Conservation (phyloP, 2,888 invertebrate genomes). For the Apamea sordens region DNA sequence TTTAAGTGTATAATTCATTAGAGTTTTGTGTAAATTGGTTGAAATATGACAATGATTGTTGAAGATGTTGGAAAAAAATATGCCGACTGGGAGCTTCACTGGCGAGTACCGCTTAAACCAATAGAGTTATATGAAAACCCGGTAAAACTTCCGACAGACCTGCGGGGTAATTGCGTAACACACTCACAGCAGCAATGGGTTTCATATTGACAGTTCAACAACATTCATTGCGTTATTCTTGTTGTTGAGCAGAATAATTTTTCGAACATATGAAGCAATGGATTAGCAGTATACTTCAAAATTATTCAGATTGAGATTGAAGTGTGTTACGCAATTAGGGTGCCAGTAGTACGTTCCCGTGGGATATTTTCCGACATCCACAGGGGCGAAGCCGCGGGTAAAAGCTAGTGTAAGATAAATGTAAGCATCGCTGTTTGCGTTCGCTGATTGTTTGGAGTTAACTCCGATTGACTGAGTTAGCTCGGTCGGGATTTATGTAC, state of each 20-base stretch:
- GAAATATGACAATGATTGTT: neutral
- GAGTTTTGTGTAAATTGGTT: neutral
- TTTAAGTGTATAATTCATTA: neutral
- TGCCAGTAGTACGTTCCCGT: neutral
- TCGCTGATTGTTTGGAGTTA: constrained; percentile 81
- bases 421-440: constrained; percentile 75
- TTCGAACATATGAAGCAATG: too few species aligned
- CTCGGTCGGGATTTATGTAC: constrained; percentile 56
- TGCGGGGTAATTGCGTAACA: too few species aligned
- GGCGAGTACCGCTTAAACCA: neutral
- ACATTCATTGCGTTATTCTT: too few species aligned
- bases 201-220: too few species aligned
- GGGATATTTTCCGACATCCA: neutral
- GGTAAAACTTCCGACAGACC: neutral
- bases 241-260: too few species aligned
- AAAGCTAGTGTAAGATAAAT: constrained; percentile 55
- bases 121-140: neutral
- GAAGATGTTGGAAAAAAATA: neutral
- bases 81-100: neutral
- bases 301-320: too few species aligned
- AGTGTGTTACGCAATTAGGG: too few species aligned
- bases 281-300: too few species aligned
- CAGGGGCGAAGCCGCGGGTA: neutral
- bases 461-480: constrained; percentile 74
- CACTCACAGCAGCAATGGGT: too few species aligned